Evolutionary conservation across 1,140 invertebrate genomes (phyloP), one percentile per base, ranked within the genome.

Genomic region (Halesus radiatus): DNA sequence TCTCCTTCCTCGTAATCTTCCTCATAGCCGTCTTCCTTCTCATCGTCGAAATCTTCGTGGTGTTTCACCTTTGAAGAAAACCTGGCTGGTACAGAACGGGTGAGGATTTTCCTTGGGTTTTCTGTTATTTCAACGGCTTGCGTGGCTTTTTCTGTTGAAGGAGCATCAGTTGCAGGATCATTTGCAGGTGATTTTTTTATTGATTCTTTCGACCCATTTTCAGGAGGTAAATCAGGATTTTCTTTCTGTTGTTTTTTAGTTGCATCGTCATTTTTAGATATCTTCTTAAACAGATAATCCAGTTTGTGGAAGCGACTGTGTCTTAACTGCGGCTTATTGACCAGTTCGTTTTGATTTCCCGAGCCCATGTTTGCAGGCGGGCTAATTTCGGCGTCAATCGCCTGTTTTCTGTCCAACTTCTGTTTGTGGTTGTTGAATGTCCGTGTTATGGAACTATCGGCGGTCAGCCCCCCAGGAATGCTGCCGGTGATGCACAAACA

Each of bases 271-370:
- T 66, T 15, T 32, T 75, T 79, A 20, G 77, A 77, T 52, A 81
- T 77, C 66, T 81, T 81, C 50, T 56, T 81, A 23, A 79, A 77
- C 52, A 83, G 26, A 13, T 81, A 23, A 45, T 80, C 80, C 5
- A 83, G 22, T 23, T 75, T 81, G 22, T 72, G 80, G 60, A 56
- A 81, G 15, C 82, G 64, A 15, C 56, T 66, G 60, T 81, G 82
- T 32, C 82, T 78, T 1, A 83, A n/a, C 58, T 76, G 74, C 22
- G 52, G 77, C 45, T 56, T 72, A 3, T 79, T 53, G 64, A 56
- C 18, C 10, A 52, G 18, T 75, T 60, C 54, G 15, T 23, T 18
- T 20, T 29, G 18, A 23, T 74, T 53, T 26, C 20, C 15, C 13
- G n/a, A 53, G 20, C 29, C 53, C 1, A 7, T 20, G 18, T 20